phyloP scores from a whole-genome alignment of 2,113 vertebrate species.

The Todiramphus chloris region DNA sequence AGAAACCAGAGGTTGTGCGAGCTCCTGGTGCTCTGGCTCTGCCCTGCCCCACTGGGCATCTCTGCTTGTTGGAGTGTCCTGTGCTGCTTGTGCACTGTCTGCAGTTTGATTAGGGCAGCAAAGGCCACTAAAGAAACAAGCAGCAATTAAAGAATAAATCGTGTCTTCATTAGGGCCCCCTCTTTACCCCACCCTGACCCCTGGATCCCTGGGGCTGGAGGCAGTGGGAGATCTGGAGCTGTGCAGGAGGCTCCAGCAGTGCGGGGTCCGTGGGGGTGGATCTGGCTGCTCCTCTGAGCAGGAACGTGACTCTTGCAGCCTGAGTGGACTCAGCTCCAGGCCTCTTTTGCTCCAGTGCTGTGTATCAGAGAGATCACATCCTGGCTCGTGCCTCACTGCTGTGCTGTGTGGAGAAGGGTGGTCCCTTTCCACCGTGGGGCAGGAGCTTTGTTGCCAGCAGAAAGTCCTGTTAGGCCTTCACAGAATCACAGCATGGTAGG shows the following conservation, averaged over 20 bases:
- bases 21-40: neutral
- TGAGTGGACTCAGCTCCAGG: neutral
- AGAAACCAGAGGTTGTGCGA: neutral
- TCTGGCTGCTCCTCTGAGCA: neutral
- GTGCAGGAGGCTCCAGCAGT: neutral
- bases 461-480: no score
- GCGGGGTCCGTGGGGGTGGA: neutral
- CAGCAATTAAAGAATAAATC: neutral
- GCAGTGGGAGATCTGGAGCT: neutral
- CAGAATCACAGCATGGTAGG: no score
- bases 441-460: no score
- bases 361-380: neutral
- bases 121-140: neutral
- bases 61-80: neutral
- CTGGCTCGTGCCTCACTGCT: fast-evolving
- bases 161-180: neutral
- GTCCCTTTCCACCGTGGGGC: no score
- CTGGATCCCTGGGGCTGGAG: neutral
- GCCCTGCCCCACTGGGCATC: neutral
- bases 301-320: neutral
- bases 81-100: neutral
- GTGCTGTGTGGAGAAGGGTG: neutral
- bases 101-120: neutral
- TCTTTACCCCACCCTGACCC: neutral
- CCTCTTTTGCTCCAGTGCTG: neutral